phyloP scores from a whole-genome alignment of 2,888 invertebrate species.

The Dilophus febrilis region DNA sequence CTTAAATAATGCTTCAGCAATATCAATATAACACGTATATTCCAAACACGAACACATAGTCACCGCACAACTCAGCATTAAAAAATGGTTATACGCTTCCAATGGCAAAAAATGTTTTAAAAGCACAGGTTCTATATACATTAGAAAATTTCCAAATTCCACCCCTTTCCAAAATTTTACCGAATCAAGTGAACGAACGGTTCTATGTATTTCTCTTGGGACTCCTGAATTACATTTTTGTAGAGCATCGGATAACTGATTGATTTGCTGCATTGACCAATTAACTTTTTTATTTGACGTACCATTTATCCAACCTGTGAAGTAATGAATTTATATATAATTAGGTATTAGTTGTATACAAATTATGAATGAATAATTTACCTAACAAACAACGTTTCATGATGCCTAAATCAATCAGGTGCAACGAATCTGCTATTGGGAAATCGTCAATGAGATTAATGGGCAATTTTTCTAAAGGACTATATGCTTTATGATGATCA shows the following conservation, averaged over 20 bases:
- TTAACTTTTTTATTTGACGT: background rate
- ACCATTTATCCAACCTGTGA: background rate
- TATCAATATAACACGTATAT: background rate
- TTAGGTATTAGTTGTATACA: too few relatives aligned
- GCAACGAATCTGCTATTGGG: background rate
- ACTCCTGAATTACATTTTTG: background rate
- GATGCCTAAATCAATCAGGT: background rate
- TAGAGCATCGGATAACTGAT: background rate
- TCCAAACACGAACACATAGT: background rate
- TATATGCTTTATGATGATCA: background rate
- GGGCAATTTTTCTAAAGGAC: background rate
- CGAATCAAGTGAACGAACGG: background rate
- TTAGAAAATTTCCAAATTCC: slow-evolving; percentile 2
- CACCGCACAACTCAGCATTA: background rate
- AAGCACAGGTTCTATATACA: slow-evolving; percentile 3
- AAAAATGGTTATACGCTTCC: slow-evolving; percentile 2
- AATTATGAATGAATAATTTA: too few relatives aligned
- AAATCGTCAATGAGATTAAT: background rate
- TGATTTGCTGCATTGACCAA: background rate
- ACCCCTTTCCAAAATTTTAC: slow-evolving; percentile 4
- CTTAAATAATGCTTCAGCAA: slow-evolving; percentile 6
- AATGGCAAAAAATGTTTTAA: background rate
- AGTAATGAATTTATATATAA: too few relatives aligned
- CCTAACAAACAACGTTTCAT: background rate
- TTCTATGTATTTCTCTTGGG: slow-evolving; percentile 4